Percentiles rank a stretch among this genome's conserved stretches.
Evolutionary conservation across 2,888 invertebrate species (phyloP).

Genomic region (Heliconius ismenius): DNA sequence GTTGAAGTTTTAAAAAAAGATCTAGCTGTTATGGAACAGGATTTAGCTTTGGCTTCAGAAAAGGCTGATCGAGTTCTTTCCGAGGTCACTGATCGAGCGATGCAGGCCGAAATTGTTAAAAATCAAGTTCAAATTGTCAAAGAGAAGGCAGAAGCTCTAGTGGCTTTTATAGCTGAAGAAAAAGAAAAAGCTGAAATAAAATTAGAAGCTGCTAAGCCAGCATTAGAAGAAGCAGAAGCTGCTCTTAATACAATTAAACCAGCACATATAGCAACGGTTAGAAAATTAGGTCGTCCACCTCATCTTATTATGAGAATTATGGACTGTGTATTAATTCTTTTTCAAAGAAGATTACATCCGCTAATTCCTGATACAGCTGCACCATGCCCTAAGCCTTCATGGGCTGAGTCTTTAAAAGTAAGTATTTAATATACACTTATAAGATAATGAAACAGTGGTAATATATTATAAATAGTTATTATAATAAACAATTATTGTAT

Average conservation of each 20-base stretch:
- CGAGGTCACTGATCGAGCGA: slow-evolving; percentile 95
- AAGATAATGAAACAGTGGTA: neutral
- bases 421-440: slow-evolving; percentile 1
- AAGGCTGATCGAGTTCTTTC: slow-evolving; percentile 93
- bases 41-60: slow-evolving; percentile 94
- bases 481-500: neutral
- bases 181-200: slow-evolving; percentile 95
- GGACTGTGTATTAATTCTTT: slow-evolving; percentile 97
- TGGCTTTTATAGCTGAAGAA: slow-evolving; percentile 92
- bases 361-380: slow-evolving; percentile 90
- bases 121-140: slow-evolving; percentile 97
- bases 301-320: slow-evolving; percentile 98
- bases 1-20: slow-evolving; percentile 95
- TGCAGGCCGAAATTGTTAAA: slow-evolving; percentile 97
- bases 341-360: slow-evolving; percentile 93
- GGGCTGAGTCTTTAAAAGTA: slow-evolving; percentile 96
- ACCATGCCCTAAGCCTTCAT: slow-evolving; percentile 95
- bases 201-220: slow-evolving; percentile 96
- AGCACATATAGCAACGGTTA: slow-evolving; percentile 96
- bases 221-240: slow-evolving; percentile 96
- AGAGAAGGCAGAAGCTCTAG: slow-evolving; percentile 95
- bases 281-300: slow-evolving; percentile 96
- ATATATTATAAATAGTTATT: neutral
- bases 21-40: slow-evolving; percentile 96
- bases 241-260: slow-evolving; percentile 98